These are phyloP conservation scores for Phasia obesa DNA, from an alignment of 2,888 invertebrate genomes.

Conservation along the genomic window DNA sequence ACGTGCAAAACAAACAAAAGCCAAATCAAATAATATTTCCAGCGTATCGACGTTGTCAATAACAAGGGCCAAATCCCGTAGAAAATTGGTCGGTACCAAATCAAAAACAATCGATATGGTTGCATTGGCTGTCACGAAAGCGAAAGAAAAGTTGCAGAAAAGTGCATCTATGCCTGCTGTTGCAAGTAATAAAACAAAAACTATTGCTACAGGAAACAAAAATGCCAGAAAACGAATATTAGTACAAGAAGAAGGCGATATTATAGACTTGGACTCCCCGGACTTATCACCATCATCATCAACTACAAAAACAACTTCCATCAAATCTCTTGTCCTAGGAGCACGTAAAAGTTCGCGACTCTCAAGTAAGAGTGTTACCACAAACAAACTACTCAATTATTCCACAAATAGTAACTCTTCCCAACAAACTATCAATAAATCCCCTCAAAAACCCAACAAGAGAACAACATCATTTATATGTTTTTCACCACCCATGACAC, in stretches of 20 bases:
- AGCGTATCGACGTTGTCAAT: conserved; percentile 46
- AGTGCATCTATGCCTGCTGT: conserved; percentile 30
- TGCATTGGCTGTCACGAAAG: conserved; percentile 33
- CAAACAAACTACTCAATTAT: conserved; percentile 31
- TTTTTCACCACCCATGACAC: conserved; percentile 74
- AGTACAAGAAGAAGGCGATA: neutral
- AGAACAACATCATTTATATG: conserved; percentile 8
- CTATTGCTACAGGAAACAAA: neutral
- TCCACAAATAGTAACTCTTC: neutral
- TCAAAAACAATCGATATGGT: conserved; percentile 58
- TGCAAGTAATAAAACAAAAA: neutral
- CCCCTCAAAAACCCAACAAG: conserved; percentile 2
- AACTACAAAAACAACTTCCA: conserved; percentile 17
- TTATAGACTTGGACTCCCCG: neutral
- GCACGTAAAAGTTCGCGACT: conserved; percentile 70
- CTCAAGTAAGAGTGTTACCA: too few relatives aligned
- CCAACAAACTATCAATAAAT: conserved; percentile 12
- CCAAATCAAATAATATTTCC: conserved; percentile 53
- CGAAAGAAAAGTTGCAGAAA: conserved; percentile 32
- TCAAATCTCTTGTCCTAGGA: conserved; percentile 6
- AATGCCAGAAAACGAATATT: conserved; percentile 65
- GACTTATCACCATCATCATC: conserved; percentile 53
- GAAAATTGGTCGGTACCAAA: conserved; percentile 50
- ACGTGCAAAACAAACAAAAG: conserved; percentile 18
- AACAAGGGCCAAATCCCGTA: conserved; percentile 58